Percentiles rank a stretch among this genome's conserved stretches.
Evolutionary conservation across 2,113 vertebrate genomes (phyloP).

Genomic region (Butastur rufipennis): DNA sequence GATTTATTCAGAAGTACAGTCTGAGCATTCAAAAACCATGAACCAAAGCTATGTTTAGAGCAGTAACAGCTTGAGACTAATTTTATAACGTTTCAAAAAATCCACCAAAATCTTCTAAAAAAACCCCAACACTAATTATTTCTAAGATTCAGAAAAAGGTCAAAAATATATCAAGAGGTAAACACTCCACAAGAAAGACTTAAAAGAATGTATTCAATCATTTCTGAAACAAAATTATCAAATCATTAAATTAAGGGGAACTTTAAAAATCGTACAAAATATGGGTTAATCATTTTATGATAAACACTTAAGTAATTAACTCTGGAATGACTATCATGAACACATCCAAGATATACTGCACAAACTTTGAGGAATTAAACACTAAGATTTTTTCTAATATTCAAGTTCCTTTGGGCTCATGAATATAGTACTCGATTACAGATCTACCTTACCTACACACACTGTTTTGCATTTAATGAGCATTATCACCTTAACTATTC

Average conservation of each 20-base stretch:
- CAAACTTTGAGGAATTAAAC: neutral
- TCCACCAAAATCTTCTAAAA: neutral
- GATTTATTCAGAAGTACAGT: neutral
- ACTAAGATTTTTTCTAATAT: rapidly evolving
- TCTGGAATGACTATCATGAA: neutral
- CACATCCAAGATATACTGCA: neutral
- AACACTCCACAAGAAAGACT: neutral
- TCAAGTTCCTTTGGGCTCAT: neutral
- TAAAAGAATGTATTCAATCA: neutral
- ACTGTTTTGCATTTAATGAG: neutral
- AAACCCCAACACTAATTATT: neutral
- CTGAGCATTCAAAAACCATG: neutral
- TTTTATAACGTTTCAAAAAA: neutral
- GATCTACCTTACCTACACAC: neutral
- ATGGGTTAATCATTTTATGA: neutral
- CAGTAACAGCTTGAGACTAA: neutral
- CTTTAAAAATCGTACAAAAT: neutral
- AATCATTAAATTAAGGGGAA: neutral
- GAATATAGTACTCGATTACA: neutral
- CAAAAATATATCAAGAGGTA: neutral
- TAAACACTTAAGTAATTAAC: neutral
- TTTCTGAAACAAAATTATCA: neutral
- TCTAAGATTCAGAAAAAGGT: neutral
- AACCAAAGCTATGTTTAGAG: neutral
- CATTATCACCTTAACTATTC: neutral